Evolutionary conservation across 1,140 invertebrate genomes (phyloP).

Genomic region (Lasioglossum albipes): DNA sequence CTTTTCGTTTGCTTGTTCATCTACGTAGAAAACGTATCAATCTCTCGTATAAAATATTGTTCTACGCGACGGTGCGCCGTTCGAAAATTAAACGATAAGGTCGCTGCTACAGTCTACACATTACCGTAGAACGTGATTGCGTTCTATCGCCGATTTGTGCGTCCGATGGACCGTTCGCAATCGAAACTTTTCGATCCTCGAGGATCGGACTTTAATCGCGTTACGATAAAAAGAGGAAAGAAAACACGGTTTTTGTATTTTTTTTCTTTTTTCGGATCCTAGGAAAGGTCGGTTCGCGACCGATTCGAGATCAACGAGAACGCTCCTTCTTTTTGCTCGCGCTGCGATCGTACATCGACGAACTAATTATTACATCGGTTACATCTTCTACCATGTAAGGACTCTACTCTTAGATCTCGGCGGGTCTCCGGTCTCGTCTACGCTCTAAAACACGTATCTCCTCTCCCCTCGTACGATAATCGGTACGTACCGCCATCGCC

Average conservation of each 20-base stretch:
- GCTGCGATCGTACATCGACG: constrained; percentile 50
- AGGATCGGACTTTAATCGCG: constrained; percentile 6
- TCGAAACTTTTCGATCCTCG: not conserved
- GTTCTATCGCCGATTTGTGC: constrained; percentile 24
- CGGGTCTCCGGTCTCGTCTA: constrained; percentile 45
- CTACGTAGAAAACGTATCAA: constrained; percentile 36
- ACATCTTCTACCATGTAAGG: constrained; percentile 53
- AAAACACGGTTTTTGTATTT: too few relatives aligned
- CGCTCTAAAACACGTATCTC: constrained; percentile 37
- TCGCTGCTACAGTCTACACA: constrained; percentile 1
- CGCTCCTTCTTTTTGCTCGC: constrained; percentile 27
- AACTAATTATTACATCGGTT: constrained; percentile 58
- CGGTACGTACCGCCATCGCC: constrained; percentile 40
- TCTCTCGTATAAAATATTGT: constrained; percentile 47
- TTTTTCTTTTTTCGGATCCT: constrained; percentile 20
- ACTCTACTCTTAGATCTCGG: constrained; percentile 50
- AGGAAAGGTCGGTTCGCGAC: constrained; percentile 51
- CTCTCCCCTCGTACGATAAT: constrained; percentile 29
- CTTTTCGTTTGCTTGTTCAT: not conserved
- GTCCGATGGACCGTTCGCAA: constrained; percentile 12
- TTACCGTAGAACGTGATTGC: constrained; percentile 29
- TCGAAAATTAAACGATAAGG: constrained; percentile 22
- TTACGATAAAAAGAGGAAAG: constrained; percentile 12
- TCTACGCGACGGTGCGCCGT: constrained; percentile 23
- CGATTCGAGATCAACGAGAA: constrained; percentile 61